Evolutionary conservation across 2,888 invertebrate genomes (phyloP).

Genomic region (Hartigia nigra): DNA sequence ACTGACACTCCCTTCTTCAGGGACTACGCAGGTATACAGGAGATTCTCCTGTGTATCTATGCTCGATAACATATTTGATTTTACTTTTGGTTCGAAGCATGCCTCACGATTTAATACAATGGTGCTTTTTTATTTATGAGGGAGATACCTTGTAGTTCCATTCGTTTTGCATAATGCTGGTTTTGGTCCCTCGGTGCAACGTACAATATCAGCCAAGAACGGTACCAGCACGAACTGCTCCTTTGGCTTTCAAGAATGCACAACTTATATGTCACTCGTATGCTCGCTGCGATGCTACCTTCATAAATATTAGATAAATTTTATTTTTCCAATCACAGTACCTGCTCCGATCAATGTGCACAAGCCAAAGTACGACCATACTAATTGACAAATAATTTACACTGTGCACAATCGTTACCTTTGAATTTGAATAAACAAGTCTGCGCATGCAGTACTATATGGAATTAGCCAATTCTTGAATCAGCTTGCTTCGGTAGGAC

Average conservation of each 20-base stretch:
- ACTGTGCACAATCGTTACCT: not conserved
- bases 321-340: not conserved
- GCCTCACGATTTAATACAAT: not conserved
- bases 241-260: not conserved
- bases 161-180: slow-evolving; percentile 61
- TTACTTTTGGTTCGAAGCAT: not conserved
- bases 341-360: not conserved
- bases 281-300: not conserved
- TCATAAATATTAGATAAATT: not conserved
- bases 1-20: slow-evolving; percentile 76
- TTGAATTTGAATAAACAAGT: not conserved
- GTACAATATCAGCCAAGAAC: not conserved
- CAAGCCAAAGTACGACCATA: not conserved
- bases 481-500: not conserved
- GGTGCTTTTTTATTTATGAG: not conserved
- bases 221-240: not conserved
- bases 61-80: slow-evolving; percentile 7
- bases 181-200: slow-evolving; percentile 30
- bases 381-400: not conserved
- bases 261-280: not conserved
- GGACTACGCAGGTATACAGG: slow-evolving; percentile 63
- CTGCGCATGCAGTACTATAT: not conserved
- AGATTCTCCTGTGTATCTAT: slow-evolving; percentile 36
- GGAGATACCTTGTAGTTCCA: not conserved
- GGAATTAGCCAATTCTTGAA: not conserved